Base-by-base conservation (phyloP, 2,797 vertebrate species). In the Gadopsis bispinosus region DNA sequence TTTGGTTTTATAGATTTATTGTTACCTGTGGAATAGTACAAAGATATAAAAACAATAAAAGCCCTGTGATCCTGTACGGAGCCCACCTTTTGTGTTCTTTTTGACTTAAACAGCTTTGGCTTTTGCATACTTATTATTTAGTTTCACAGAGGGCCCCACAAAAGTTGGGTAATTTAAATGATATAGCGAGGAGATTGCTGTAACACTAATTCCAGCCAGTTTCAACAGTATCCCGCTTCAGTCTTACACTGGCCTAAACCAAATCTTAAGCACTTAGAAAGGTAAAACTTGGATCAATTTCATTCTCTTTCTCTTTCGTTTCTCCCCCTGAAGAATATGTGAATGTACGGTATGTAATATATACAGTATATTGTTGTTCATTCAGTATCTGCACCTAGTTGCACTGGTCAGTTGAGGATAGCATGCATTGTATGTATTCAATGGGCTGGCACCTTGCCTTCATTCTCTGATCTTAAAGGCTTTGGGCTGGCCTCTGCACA, bases 391-490 rank as follows among this genome's bases (percentile, higher is more conserved):
- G 26, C 50, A 22, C 19, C 1, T 55, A 4, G 29, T 33, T 65
- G 26, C 20, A 1, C 55, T 59, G 59, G 50, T 75, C 56, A 48
- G 26, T 31, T 72, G 17, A 65, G 48, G 48, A 64, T 41, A 68
- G 47, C 50, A 22, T 79, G 19, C 4, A 67, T 37, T 43, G 6
- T 12, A 35, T 70, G 31, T 59, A 67, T 71, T 51, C 29, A 55
- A 17, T n/a, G 11, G 56, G 16, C 4, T 60, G 45, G 11, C 14
- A 8, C 7, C 37, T 66, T 66, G 12, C 50, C 35, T 77, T 71
- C 39, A 71, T 70, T 81, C 26, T 20, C 37, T 48, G 59, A 65
- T 71, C 64, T 79, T 35, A 80, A 39, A 64, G 14, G 56, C 16
- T 73, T 41, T 54, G 54, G 39, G 60, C 7, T 20, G 39, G n/a